A percentile compares a stretch with the other conserved stretches of the same genome.
Evolutionary conservation across 2,113 vertebrate species (phyloP).

Genomic region (Malurus melanocephalus): DNA sequence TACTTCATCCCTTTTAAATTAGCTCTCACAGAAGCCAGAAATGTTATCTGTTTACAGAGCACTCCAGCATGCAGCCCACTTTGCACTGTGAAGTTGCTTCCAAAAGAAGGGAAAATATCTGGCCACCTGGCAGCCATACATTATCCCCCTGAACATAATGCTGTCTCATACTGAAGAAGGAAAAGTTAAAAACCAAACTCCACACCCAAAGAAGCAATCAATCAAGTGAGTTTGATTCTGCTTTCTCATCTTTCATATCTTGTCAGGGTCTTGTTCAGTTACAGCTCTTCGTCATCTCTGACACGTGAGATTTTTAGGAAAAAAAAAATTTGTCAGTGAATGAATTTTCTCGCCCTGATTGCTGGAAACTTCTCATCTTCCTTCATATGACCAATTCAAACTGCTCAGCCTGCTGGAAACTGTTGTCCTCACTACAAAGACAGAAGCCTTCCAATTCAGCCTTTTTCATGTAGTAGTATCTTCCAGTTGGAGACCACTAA

Average conservation of each 20-base stretch:
- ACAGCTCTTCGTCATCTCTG: not conserved
- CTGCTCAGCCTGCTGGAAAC: not conserved
- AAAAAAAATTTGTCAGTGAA: not conserved
- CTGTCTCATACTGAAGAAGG: not conserved
- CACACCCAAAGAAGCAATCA: not conserved
- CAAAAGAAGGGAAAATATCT: not conserved
- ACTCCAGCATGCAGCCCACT: not conserved
- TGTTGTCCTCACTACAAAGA: not conserved
- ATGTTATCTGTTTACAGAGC: not conserved
- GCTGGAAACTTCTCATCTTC: not conserved
- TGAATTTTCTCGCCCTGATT: not conserved
- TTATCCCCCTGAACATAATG: not conserved
- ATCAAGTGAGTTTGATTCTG: not conserved
- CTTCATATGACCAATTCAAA: not conserved
- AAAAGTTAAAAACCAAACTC: not conserved
- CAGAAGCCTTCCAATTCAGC: not conserved
- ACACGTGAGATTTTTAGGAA: rapidly evolving
- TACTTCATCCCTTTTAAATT: constrained; percentile 18
- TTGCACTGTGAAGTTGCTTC: not conserved
- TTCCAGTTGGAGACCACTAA: not conserved
- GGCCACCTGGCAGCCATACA: not conserved
- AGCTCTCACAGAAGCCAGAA: not conserved
- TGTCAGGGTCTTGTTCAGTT: not conserved
- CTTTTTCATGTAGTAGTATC: not conserved
- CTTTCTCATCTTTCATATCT: not conserved